These are phyloP conservation scores for Cataglyphis altisquamis DNA, from an alignment of 2,888 invertebrate genomes.

Conservation along the genomic window DNA sequence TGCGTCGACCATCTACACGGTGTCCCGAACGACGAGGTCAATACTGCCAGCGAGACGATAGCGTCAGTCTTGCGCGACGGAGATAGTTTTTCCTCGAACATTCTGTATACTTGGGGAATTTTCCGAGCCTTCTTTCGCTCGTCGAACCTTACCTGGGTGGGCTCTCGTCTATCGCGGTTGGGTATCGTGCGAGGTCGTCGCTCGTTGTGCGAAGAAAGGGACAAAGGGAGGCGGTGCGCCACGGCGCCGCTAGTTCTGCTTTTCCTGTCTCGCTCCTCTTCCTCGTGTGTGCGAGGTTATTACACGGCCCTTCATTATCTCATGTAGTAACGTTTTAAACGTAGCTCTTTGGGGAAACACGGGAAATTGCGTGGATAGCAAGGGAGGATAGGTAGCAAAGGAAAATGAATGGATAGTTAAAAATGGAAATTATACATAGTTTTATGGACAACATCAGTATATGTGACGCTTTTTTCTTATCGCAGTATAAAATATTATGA, in stretches of 20 bases:
- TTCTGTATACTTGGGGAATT: conserved; percentile 3
- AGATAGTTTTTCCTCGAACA: conserved; percentile 5
- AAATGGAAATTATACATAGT: not conserved
- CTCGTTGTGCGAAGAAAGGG: conserved; percentile 65
- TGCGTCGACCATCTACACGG: conserved; percentile 57
- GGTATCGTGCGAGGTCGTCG: conserved; percentile 69
- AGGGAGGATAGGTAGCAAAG: not conserved
- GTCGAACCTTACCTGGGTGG: not conserved
- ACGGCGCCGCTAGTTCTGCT: conserved; percentile 43
- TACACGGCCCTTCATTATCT: conserved; percentile 65
- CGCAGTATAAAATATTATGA: not conserved
- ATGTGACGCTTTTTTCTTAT: conserved; percentile 1
- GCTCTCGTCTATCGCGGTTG: conserved; percentile 48
- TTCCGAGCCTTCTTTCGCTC: conserved; percentile 6
- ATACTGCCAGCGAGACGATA: not conserved
- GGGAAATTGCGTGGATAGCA: not conserved
- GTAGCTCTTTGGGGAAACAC: conserved; percentile 29
- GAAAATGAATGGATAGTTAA: not conserved
- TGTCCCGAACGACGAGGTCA: conserved; percentile 13
- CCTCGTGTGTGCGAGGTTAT: conserved; percentile 47
- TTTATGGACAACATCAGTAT: not conserved
- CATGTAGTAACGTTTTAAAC: conserved; percentile 48
- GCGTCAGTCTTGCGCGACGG: not conserved
- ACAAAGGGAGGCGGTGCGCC: conserved; percentile 60
- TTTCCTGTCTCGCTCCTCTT: conserved; percentile 54